These are phyloP conservation scores for Neogobius melanostomus DNA, from an alignment of 2,113 vertebrate genomes.

Conservation along the genomic window DNA sequence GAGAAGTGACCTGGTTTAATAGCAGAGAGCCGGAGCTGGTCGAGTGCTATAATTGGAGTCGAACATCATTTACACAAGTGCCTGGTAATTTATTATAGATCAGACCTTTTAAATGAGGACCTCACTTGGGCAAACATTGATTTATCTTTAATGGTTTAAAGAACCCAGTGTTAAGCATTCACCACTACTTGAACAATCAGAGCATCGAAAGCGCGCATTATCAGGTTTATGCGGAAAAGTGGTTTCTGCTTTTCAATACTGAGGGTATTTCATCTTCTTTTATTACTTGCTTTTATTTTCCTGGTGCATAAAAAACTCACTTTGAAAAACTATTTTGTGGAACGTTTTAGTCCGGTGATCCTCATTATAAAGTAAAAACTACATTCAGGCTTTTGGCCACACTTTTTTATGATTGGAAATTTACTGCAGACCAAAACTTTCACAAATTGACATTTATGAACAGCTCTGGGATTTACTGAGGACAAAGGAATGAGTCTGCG, in stretches of 20 bases:
- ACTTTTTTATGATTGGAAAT: too few species aligned
- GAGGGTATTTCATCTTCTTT: background rate
- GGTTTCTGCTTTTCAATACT: background rate
- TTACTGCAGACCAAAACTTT: too few species aligned
- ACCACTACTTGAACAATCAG: background rate
- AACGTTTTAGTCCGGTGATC: too few species aligned
- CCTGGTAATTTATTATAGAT: slow-evolving; percentile 4
- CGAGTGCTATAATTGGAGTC: slow-evolving; percentile 5
- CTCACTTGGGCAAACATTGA: slow-evolving; percentile 5
- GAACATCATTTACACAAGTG: slow-evolving; percentile 9
- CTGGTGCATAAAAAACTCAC: background rate
- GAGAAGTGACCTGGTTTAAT: slow-evolving; percentile 10
- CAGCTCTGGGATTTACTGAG: too few species aligned
- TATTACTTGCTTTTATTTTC: background rate
- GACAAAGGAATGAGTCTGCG: too few species aligned
- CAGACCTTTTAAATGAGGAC: slow-evolving; percentile 8
- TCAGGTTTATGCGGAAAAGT: background rate
- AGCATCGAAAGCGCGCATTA: background rate
- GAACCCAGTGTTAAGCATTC: background rate
- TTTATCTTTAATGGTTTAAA: slow-evolving; percentile 12
- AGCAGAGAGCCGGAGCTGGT: background rate
- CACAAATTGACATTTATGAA: too few species aligned
- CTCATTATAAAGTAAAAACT: too few species aligned
- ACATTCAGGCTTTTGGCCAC: too few species aligned
- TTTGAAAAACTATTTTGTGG: background rate